Conservation (phyloP, 2,797 vertebrate species). For the Coilia nasus region DNA sequence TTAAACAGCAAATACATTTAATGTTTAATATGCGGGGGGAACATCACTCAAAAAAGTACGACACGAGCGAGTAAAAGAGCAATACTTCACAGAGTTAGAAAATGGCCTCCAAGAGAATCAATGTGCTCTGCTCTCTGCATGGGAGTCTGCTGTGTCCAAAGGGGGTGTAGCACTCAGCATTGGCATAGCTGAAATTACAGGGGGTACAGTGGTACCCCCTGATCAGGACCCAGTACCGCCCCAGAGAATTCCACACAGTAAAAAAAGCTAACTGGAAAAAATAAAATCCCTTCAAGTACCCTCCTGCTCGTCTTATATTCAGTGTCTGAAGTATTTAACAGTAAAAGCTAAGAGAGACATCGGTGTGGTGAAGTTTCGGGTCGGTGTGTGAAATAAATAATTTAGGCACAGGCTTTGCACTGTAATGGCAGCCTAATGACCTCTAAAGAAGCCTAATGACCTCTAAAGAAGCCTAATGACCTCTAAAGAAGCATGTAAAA, state of each 20-base stretch:
- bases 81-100: too few relatives aligned
- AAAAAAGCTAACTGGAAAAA: constrained; percentile 40
- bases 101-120: too few relatives aligned
- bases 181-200: too few relatives aligned
- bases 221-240: too few relatives aligned
- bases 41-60: too few relatives aligned
- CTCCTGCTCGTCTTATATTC: too few relatives aligned
- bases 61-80: too few relatives aligned
- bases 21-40: background rate
- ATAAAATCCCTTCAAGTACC: constrained; percentile 63
- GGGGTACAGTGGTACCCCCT: too few relatives aligned
- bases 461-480: constrained; percentile 76
- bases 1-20: constrained; percentile 17
- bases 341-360: constrained; percentile 54
- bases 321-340: constrained; percentile 72
- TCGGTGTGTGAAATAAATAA: constrained; percentile 67
- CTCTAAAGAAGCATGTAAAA: constrained; percentile 73
- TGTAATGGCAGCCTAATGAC: constrained; percentile 50
- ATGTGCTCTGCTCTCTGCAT: too few relatives aligned
- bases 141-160: too few relatives aligned
- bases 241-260: constrained; percentile 9
- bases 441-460: too few relatives aligned
- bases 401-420: constrained; percentile 62
- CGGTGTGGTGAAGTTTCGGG: constrained; percentile 59
- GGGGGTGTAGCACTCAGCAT: too few relatives aligned